A percentile compares a stretch with the other conserved stretches of the same genome.
phyloP scores from a whole-genome alignment of 2,888 invertebrate genomes.

The Tortrix viridana region DNA sequence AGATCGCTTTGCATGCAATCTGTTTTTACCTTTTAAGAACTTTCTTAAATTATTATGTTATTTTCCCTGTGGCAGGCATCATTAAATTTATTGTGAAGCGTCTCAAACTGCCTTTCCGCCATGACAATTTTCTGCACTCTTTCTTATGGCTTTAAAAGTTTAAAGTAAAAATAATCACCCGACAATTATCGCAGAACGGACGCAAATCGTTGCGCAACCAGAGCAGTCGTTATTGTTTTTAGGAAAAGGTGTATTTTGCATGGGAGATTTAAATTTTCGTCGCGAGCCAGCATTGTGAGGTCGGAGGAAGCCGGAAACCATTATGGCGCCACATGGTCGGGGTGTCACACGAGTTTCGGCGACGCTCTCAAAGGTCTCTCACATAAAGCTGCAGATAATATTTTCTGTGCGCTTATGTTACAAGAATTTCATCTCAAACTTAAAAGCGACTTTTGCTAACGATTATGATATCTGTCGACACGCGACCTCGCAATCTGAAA shows the following conservation, averaged over 20 bases:
- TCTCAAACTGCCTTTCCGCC: slow-evolving; percentile 37
- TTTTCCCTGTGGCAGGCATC: slow-evolving; percentile 5
- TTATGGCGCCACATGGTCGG: slow-evolving; percentile 71
- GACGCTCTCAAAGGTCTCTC: slow-evolving; percentile 56
- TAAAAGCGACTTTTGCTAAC: slow-evolving; percentile 29
- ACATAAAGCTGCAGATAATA: slow-evolving; percentile 38
- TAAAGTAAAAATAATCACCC: slow-evolving; percentile 39
- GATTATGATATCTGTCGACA: slow-evolving; percentile 27
- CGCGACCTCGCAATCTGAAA: slow-evolving; percentile 26
- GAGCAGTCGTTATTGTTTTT: slow-evolving; percentile 55
- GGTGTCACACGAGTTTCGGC: slow-evolving; percentile 66
- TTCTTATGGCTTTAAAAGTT: slow-evolving; percentile 37
- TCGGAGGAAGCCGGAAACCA: slow-evolving; percentile 78
- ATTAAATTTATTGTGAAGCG: slow-evolving; percentile 30
- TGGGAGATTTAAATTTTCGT: slow-evolving; percentile 67
- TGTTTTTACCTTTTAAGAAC: background rate
- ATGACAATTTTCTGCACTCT: slow-evolving; percentile 36
- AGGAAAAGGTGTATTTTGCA: slow-evolving; percentile 52
- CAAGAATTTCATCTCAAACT: slow-evolving; percentile 22
- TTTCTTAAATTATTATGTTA: background rate
- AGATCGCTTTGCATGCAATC: slow-evolving; percentile 1
- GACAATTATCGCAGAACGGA: slow-evolving; percentile 35
- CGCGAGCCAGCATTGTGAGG: slow-evolving; percentile 65
- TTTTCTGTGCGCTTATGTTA: slow-evolving; percentile 32
- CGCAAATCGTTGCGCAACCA: slow-evolving; percentile 44